These are phyloP conservation scores for Cryptocheilus praepositus DNA, from an alignment of 2,888 invertebrate genomes.

Conservation along the genomic window DNA sequence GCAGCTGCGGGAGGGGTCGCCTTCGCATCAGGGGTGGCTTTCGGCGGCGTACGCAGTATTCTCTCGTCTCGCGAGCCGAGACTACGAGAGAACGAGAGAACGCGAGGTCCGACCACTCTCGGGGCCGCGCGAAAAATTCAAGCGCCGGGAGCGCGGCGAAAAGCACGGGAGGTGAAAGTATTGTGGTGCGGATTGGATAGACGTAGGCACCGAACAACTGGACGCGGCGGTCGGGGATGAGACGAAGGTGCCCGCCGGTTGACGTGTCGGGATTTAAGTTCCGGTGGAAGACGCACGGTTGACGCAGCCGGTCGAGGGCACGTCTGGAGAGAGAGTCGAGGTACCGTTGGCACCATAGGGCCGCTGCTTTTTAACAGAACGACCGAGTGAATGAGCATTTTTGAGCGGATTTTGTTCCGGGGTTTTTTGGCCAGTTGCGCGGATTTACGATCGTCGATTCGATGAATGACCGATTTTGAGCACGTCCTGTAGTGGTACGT, in stretches of 20 bases:
- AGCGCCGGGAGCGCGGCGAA: no score
- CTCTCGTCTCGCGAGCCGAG: constrained; percentile 64
- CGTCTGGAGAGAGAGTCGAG: no score
- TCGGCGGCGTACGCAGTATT: constrained; percentile 63
- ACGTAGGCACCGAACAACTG: no score
- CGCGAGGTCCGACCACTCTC: constrained; percentile 8
- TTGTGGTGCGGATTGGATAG: no score
- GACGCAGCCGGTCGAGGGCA: not conserved
- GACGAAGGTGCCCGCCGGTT: constrained; percentile 28
- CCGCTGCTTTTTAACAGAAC: constrained; percentile 12
- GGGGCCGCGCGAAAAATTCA: no score
- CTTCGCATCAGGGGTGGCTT: constrained; percentile 64
- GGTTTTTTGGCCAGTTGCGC: no score
- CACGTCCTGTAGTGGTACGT: no score
- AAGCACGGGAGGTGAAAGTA: no score
- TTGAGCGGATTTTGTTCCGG: no score
- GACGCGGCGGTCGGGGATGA: constrained; percentile 27
- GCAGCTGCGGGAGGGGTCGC: constrained; percentile 41
- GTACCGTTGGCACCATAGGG: constrained; percentile 13
- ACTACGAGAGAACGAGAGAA: constrained; percentile 56
- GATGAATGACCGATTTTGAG: no score
- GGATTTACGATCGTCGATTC: no score
- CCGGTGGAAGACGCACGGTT: constrained; percentile 25
- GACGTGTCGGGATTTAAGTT: constrained; percentile 31
- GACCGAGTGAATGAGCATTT: no score